A percentile compares a stretch with the other conserved stretches of the same genome.
Evolutionary conservation across 1,140 invertebrate genomes (phyloP).

Genomic region (Nephila pilipes): DNA sequence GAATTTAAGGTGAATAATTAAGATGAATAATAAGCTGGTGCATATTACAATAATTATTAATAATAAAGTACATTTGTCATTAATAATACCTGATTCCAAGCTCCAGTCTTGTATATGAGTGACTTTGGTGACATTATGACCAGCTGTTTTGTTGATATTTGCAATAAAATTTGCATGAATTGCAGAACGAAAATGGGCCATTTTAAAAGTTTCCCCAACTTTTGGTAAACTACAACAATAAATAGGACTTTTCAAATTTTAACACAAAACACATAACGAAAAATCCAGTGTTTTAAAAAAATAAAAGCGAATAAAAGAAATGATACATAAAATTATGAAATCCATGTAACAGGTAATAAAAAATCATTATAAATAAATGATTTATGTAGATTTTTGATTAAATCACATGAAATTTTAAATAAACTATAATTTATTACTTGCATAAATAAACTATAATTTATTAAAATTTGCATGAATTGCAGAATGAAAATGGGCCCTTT

Average conservation of each 20-base stretch:
- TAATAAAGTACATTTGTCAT: neutral
- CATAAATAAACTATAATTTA: no score
- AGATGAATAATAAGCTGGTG: neutral
- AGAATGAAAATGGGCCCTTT: conserved; percentile 55
- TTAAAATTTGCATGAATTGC: conserved; percentile 54
- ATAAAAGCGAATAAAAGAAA: no score
- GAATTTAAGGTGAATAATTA: neutral
- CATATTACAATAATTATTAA: neutral
- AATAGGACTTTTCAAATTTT: neutral
- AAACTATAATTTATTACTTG: no score
- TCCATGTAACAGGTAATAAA: no score
- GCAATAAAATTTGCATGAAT: conserved; percentile 57
- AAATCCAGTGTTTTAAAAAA: neutral
- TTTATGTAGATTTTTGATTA: no score
- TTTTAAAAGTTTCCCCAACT: conserved; percentile 41
- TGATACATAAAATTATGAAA: no score
- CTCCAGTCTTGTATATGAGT: neutral
- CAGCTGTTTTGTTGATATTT: conserved; percentile 47
- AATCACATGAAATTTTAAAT: no score
- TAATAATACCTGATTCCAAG: conserved; percentile 46
- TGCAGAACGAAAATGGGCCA: conserved; percentile 56
- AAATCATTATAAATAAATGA: no score
- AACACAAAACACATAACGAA: neutral
- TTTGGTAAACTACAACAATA: neutral
- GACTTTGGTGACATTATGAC: conserved; percentile 37